Evolutionary conservation across 2,113 vertebrate species (phyloP), one percentile per base, ranked within the genome.

Genomic region (Cavia aperea): DNA sequence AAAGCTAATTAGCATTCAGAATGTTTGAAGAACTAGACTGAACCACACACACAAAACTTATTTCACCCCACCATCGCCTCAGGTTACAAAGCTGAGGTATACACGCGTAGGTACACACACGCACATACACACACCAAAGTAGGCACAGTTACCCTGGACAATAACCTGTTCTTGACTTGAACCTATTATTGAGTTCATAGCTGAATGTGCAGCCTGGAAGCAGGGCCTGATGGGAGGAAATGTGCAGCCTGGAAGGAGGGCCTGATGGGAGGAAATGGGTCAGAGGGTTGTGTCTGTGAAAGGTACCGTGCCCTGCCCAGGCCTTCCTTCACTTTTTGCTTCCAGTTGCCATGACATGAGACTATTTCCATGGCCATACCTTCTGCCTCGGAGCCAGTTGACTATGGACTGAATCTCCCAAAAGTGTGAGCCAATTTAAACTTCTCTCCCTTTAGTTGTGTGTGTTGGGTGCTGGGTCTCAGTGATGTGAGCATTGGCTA

Each of bases 1-100:
- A 96, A 96, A 95, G 96, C 96, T 97, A 97, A 97, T 97, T 97
- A 94, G 96, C 96, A 97, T 97, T 97, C 96, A 95, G 97, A 95
- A 95, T 97, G 97, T 96, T 96, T 96, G 96, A 97, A 97, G 95
- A 97, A 96, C 97, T 95, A 96, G 39, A 88, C 95, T 88, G 62
- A 87, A 78, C 93, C 72, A 89, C 95, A 86, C 94, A 93, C 95
- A 96, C 96, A 73, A 60, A 87, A 58, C 93, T 89, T 87, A 54
- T 51, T 46, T 83, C 72, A 36, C 51, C 81, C 56, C 15, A 33
- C 51, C 23, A 33, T 23, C 5, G 49, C 15, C 78, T 16, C n/a
- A 60, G 93, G 95, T 95, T 62, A 63, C 60, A 39, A 49, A 86
- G 91, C 63, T n/a, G 66, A 68, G 60, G 43, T 39, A 39, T n/a